Evolutionary conservation across 2,888 invertebrate genomes (phyloP).

Genomic region (Prosapia bicincta): DNA sequence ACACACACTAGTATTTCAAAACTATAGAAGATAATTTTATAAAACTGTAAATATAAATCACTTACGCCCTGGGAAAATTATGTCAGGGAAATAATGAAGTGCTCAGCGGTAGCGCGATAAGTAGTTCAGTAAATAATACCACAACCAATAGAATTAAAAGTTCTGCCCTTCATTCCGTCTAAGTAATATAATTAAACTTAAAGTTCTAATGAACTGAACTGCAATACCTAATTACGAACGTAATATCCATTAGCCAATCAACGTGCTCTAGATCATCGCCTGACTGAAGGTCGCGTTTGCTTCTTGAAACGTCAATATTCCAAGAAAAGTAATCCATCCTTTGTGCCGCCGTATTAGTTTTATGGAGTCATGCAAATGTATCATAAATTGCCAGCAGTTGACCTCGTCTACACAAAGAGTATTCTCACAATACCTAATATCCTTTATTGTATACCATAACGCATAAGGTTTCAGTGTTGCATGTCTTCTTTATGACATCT

Average conservation of each 20-base stretch:
- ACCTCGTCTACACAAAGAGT: neutral
- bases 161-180: neutral
- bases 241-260: neutral
- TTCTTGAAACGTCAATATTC: neutral
- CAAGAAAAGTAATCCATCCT: conserved; percentile 2
- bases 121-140: too few relatives aligned
- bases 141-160: too few relatives aligned
- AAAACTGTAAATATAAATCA: too few relatives aligned
- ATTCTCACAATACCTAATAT: neutral
- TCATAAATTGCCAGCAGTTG: neutral
- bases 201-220: neutral
- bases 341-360: neutral
- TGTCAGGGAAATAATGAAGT: too few relatives aligned
- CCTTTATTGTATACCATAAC: neutral
- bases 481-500: too few relatives aligned
- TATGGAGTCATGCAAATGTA: neutral
- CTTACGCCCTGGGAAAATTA: too few relatives aligned
- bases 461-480: too few relatives aligned
- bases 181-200: neutral
- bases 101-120: too few relatives aligned
- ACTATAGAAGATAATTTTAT: too few relatives aligned
- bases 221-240: neutral
- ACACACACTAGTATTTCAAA: too few relatives aligned
- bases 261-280: neutral
- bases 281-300: neutral